Evolutionary conservation across 2,113 vertebrate species (phyloP).

Genomic region (Neogale vison): DNA sequence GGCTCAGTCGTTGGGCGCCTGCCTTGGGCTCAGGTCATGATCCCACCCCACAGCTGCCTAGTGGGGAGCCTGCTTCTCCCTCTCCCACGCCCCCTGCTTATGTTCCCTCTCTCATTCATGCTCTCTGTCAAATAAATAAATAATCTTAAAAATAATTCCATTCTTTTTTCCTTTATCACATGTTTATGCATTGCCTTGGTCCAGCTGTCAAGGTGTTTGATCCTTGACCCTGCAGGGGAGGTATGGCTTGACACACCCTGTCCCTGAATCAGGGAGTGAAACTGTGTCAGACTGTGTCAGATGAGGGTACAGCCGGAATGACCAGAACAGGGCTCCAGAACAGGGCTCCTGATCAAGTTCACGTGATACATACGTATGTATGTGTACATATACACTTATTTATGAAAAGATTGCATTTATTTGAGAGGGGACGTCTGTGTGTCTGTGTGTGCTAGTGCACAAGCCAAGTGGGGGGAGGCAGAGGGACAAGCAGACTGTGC

Average conservation of each 20-base stretch:
- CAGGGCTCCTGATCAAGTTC: background rate
- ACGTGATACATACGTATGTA: accelerated
- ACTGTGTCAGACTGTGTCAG: background rate
- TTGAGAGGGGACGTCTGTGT: background rate
- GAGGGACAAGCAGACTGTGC: background rate
- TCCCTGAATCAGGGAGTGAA: background rate
- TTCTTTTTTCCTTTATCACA: background rate
- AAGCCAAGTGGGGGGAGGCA: background rate
- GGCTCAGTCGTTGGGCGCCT: too few relatives aligned
- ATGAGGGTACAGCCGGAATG: background rate
- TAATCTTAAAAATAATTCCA: too few relatives aligned
- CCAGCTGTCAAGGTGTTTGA: background rate
- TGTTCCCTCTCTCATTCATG: too few relatives aligned
- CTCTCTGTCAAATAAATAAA: too few relatives aligned
- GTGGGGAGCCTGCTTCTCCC: too few relatives aligned
- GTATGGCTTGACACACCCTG: accelerated
- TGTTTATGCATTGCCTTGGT: background rate
- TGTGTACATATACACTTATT: background rate
- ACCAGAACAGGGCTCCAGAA: background rate
- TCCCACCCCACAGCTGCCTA: too few relatives aligned
- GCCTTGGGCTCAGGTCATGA: too few relatives aligned
- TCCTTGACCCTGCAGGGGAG: background rate
- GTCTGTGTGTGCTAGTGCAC: background rate
- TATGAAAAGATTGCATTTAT: background rate
- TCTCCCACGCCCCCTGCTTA: too few relatives aligned